Base-by-base conservation (phyloP, 1,140 invertebrate genomes). In the Scaptomyza graminum region DNA sequence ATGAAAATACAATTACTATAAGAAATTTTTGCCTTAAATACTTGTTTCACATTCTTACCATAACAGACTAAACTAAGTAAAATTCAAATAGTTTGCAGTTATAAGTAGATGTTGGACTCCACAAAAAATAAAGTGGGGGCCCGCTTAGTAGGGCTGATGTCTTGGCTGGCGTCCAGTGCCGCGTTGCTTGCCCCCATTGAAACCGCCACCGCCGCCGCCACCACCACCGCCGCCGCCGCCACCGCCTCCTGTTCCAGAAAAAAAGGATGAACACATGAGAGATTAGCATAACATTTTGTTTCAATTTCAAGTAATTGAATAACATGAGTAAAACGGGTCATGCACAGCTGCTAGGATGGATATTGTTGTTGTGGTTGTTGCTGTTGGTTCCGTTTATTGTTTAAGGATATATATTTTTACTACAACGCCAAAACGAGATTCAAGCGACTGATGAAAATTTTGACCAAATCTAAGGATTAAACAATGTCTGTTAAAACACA, bases 181-280 rank as follows among this genome's bases (percentile, higher is more conserved):
- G 55, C 92, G 89, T 76, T 92, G 91, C 56, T 92, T 92, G 71
- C 92, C 92, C 11, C 90, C 85, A 70, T 91, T 92, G 60, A 92
- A 92, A 54, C 90, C 89, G 59, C 90, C 90, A 57, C 76, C 74
- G 66, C 79, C 64, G 73, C 72, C 34, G 34, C 83, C 83, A 18
- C 44, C 91, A 85, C 78, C 92, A 85, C 90, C 90, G 64, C 90
- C 90, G 59, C 77, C 75, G 65, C 82, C 67, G 76, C 75, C 90
- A 55, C 77, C 75, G 65, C 82, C 67, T 74, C 75, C 74, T 82
- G 62, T 79, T 77, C 63, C 6, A 57, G 46, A 57, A 66, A 41
- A 57, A 50, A 61, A 63, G 3, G 25, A 62, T 61, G 22, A 56
- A 67, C 47, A 46, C 34, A 9, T 41, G 13, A 56, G n/a, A 56